A percentile compares a stretch with the other conserved stretches of the same genome.
Conservation (phyloP, 2,797 vertebrate genomes). For the Sebastes variabilis region DNA sequence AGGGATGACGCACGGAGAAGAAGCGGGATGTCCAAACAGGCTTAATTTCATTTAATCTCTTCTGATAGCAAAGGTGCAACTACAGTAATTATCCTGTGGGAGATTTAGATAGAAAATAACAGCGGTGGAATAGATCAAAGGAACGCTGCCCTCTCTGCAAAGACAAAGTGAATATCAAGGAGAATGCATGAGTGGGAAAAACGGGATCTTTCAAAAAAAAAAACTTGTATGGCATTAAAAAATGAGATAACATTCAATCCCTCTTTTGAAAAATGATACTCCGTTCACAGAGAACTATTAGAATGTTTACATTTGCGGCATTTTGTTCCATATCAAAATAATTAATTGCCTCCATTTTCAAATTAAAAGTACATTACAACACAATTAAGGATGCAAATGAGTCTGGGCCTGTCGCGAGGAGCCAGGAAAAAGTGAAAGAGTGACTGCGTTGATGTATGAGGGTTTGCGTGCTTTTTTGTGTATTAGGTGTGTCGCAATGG, state of each 20-base stretch:
- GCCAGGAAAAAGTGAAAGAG: conserved; percentile 72
- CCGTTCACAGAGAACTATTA: conserved; percentile 82
- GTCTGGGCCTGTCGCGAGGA: conserved; percentile 75
- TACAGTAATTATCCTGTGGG: conserved; percentile 74
- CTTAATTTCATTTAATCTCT: conserved; percentile 81
- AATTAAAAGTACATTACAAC: conserved; percentile 89
- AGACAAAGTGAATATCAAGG: conserved; percentile 80
- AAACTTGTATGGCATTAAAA: conserved; percentile 62
- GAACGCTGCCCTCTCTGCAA: conserved; percentile 55
- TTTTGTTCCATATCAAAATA: conserved; percentile 86
- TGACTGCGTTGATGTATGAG: conserved; percentile 73
- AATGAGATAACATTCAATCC: conserved; percentile 81
- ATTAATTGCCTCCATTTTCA: conserved; percentile 87
- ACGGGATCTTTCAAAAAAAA: conserved; percentile 38
- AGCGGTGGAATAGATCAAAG: conserved; percentile 76
- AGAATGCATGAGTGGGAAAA: conserved; percentile 71
- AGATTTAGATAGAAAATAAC: conserved; percentile 78
- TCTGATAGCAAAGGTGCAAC: conserved; percentile 78
- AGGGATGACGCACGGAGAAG: conserved; percentile 35
- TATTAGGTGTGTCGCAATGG: conserved; percentile 67
- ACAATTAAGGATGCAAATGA: conserved; percentile 88
- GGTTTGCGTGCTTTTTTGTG: conserved; percentile 60
- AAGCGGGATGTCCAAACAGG: conserved; percentile 71
- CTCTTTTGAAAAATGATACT: conserved; percentile 83
- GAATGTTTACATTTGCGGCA: conserved; percentile 86